Evolutionary conservation across 2,113 vertebrate genomes (phyloP).

Genomic region (Formicarius rufipectus): DNA sequence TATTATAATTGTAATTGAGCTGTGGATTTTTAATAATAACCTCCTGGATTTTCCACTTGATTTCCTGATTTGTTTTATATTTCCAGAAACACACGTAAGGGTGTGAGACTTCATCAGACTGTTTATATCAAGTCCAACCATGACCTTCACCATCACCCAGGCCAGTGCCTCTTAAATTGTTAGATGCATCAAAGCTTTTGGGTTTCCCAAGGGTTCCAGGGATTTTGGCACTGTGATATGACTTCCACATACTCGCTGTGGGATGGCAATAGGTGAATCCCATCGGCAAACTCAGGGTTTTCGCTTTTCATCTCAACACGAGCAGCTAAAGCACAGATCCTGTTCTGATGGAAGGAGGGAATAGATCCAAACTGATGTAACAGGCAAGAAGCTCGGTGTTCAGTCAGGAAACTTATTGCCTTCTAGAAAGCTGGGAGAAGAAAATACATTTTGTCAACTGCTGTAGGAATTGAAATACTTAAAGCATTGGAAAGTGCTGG

Average conservation of each 20-base stretch:
- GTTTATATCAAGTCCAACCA: not conserved
- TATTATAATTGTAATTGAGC: not conserved
- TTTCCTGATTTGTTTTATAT: conserved; percentile 35
- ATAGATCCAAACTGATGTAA: not conserved
- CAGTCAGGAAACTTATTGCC: accelerated
- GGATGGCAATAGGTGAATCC: not conserved
- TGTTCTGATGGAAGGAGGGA: not conserved
- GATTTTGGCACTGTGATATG: not conserved
- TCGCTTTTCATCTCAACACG: not conserved
- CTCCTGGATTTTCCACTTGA: conserved; percentile 41
- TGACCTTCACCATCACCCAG: not conserved
- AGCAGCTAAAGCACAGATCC: accelerated
- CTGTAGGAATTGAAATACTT: not conserved
- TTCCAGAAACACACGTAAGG: not conserved
- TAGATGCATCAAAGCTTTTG: not conserved
- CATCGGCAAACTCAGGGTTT: not conserved
- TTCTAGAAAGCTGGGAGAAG: not conserved
- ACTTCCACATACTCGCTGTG: not conserved
- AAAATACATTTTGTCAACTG: not conserved
- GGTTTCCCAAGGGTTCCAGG: not conserved
- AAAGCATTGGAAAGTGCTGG: not conserved
- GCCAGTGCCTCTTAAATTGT: not conserved
- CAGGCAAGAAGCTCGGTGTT: not conserved
- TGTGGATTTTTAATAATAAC: conserved; percentile 34
- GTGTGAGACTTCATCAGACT: not conserved